Conservation (phyloP, 2,888 invertebrate genomes). For the Troides aeacus region DNA sequence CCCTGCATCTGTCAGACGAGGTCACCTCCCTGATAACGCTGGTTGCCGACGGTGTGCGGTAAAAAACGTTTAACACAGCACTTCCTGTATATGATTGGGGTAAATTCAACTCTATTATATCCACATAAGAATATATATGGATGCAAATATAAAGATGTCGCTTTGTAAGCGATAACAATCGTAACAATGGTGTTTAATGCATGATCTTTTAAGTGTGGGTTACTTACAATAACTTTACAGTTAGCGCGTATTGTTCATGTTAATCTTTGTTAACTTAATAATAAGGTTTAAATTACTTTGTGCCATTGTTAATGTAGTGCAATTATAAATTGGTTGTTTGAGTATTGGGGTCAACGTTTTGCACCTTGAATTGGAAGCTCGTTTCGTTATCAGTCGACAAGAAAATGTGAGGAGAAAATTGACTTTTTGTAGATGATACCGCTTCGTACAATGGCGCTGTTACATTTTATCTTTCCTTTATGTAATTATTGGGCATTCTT, state of each 20-base stretch:
- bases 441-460: conserved; percentile 4
- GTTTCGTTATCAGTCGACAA: conserved; percentile 64
- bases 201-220: conserved; percentile 33
- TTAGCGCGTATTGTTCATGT: conserved; percentile 27
- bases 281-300: conserved; percentile 37
- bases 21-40: conserved; percentile 46
- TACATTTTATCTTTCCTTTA: conserved; percentile 19
- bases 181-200: conserved; percentile 32
- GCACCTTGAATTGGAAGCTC: conserved; percentile 65
- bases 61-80: conserved; percentile 11
- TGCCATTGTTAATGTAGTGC: conserved; percentile 2
- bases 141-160: conserved; percentile 7
- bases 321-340: conserved; percentile 30
- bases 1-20: conserved; percentile 41
- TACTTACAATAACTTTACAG: conserved; percentile 33
- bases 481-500: background rate
- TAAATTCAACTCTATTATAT: conserved; percentile 30
- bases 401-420: conserved; percentile 61
- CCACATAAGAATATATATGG: conserved; percentile 12
- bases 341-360: conserved; percentile 69
- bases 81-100: background rate
- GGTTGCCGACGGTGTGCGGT: conserved; percentile 34
- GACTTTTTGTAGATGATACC: conserved; percentile 31
- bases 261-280: accelerated
- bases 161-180: conserved; percentile 27